Evolutionary conservation across 2,888 invertebrate species (phyloP).

Genomic region (Melanostoma mellinum): DNA sequence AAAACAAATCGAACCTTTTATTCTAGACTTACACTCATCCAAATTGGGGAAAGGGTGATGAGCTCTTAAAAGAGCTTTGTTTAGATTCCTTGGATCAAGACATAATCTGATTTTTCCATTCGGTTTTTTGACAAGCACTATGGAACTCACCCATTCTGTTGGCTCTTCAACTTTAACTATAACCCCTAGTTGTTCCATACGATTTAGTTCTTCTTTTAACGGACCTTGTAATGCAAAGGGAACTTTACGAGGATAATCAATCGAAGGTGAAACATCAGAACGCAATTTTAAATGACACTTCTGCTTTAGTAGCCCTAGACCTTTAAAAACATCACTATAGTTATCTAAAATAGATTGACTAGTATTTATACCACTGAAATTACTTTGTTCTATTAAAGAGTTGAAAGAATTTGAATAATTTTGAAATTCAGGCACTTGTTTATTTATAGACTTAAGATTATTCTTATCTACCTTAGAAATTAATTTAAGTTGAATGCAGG

Average conservation of each 20-base stretch:
- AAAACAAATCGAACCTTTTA: conserved; percentile 48
- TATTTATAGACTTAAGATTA: not conserved
- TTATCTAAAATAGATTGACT: conserved; percentile 13
- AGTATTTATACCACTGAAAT: not conserved
- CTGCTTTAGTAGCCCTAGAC: conserved; percentile 4
- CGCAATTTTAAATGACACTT: conserved; percentile 18
- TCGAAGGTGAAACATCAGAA: not conserved
- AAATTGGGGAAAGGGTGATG: conserved; percentile 46
- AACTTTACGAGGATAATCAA: conserved; percentile 14
- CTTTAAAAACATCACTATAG: conserved; percentile 17
- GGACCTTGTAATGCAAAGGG: conserved; percentile 15
- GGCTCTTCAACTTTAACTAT: conserved; percentile 14
- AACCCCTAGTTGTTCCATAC: not conserved
- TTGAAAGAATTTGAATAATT: conserved; percentile 8
- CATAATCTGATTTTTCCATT: not conserved
- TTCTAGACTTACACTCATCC: conserved; percentile 32
- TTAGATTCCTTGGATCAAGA: not conserved
- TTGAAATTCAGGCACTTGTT: not conserved
- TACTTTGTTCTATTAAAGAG: not conserved
- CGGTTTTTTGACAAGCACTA: conserved; percentile 18
- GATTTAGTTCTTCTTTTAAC: conserved; percentile 1
- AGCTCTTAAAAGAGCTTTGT: conserved; percentile 15
- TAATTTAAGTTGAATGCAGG: conserved; percentile 10
- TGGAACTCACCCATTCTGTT: conserved; percentile 23
- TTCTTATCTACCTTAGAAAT: not conserved